Conservation (phyloP, 2,113 vertebrate genomes). For the Myrmophylax atrothorax region DNA sequence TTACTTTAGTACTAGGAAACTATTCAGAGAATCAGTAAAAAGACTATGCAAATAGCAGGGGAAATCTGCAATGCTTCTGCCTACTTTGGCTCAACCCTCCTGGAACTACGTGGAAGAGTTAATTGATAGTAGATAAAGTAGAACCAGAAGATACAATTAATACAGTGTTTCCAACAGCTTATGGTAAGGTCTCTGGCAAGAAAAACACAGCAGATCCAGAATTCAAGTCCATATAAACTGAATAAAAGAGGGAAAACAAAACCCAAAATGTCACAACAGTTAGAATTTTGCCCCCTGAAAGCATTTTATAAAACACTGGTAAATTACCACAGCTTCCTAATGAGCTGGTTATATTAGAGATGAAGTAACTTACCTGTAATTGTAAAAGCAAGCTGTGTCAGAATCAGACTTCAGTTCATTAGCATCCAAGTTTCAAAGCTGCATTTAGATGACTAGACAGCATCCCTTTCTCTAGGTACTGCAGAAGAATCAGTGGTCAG, state of each 20-base stretch:
- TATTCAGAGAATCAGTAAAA: constrained; percentile 19
- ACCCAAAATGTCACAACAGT: background rate
- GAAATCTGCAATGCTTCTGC: background rate
- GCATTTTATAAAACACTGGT: background rate
- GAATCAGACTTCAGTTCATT: background rate
- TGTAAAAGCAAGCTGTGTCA: background rate
- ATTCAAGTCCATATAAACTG: background rate
- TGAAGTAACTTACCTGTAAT: background rate
- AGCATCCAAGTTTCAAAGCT: constrained; percentile 8
- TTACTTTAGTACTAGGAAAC: background rate
- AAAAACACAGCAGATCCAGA: background rate
- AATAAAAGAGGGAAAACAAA: background rate
- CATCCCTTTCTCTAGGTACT: background rate
- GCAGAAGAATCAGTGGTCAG: background rate
- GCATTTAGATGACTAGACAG: background rate
- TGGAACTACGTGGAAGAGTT: background rate
- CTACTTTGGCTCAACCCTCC: background rate
- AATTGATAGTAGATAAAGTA: background rate
- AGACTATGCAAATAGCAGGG: background rate
- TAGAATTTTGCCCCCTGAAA: background rate
- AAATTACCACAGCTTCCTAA: background rate
- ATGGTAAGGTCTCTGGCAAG: background rate
- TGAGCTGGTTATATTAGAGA: background rate
- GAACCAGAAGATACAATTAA: background rate
- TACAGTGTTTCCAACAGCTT: constrained; percentile 7